Conservation (phyloP, 2,797 vertebrate genomes). For the Bradypodion ventrale region DNA sequence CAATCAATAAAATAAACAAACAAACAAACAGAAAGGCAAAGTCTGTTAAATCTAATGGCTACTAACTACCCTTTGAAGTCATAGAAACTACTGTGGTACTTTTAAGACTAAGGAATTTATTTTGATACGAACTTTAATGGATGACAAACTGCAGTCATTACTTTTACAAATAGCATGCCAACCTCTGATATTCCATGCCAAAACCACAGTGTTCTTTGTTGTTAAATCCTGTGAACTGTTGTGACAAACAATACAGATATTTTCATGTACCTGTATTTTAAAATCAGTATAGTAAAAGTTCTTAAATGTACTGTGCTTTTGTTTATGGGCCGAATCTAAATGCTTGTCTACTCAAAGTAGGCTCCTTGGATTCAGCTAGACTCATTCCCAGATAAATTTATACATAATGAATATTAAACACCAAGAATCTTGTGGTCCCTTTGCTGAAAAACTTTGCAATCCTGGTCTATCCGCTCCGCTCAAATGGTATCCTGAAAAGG, state of each 20-base stretch:
- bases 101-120: too few relatives aligned
- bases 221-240: not conserved
- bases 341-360: not conserved
- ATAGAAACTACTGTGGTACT: too few relatives aligned
- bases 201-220: not conserved
- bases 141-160: too few relatives aligned
- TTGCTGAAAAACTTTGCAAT: not conserved
- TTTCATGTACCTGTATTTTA: not conserved
- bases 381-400: not conserved
- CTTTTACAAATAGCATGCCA: too few relatives aligned
- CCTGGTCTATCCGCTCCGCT: not conserved
- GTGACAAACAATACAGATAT: not conserved
- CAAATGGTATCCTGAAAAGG: not conserved
- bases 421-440: not conserved
- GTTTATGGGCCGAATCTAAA: not conserved
- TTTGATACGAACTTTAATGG: too few relatives aligned
- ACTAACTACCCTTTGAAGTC: too few relatives aligned
- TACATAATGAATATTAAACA: not conserved
- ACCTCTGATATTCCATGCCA: not conserved
- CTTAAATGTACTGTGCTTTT: not conserved
- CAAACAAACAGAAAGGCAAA: too few relatives aligned
- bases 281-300: not conserved
- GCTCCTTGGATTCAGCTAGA: not conserved
- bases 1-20: too few relatives aligned
- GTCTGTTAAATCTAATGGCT: too few relatives aligned